These are phyloP conservation scores for Whitmania pigra DNA, from an alignment of 1,140 invertebrate genomes.

Conservation along the genomic window DNA sequence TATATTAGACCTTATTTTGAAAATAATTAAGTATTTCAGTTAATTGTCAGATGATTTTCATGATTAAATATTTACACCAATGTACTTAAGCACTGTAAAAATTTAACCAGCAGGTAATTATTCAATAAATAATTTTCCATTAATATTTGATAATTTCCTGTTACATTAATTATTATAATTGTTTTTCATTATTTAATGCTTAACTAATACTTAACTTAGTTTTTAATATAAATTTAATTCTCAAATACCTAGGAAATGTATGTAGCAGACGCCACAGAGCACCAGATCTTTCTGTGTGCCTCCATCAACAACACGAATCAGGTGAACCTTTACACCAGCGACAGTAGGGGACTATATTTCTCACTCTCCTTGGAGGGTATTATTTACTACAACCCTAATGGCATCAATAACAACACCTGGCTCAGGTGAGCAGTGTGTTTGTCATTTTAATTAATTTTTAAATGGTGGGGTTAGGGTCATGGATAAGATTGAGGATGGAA, in stretches of 20 bases:
- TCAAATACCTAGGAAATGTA: conserved; percentile 53
- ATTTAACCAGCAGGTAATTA: no score
- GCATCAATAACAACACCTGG: conserved; percentile 65
- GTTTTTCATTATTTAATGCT: not conserved
- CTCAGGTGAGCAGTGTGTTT: conserved; percentile 52
- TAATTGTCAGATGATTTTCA: not conserved
- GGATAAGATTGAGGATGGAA: no score
- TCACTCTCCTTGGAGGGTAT: conserved; percentile 66
- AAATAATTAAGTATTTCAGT: not conserved
- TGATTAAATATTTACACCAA: not conserved
- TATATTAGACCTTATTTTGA: not conserved
- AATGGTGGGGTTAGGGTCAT: no score
- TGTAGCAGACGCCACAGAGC: conserved; percentile 66
- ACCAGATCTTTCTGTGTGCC: conserved; percentile 65
- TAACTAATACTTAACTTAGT: no score
- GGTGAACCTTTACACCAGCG: conserved; percentile 60
- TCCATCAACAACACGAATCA: conserved; percentile 55
- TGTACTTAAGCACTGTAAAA: no score
- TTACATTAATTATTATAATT: not conserved
- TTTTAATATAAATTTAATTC: not conserved
- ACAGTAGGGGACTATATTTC: conserved; percentile 48
- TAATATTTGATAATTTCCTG: no score
- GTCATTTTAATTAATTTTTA: no score
- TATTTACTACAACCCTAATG: conserved; percentile 67
- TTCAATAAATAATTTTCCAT: no score